Evolutionary conservation across 2,797 vertebrate genomes (phyloP).

Genomic region (Chelmon rostratus): DNA sequence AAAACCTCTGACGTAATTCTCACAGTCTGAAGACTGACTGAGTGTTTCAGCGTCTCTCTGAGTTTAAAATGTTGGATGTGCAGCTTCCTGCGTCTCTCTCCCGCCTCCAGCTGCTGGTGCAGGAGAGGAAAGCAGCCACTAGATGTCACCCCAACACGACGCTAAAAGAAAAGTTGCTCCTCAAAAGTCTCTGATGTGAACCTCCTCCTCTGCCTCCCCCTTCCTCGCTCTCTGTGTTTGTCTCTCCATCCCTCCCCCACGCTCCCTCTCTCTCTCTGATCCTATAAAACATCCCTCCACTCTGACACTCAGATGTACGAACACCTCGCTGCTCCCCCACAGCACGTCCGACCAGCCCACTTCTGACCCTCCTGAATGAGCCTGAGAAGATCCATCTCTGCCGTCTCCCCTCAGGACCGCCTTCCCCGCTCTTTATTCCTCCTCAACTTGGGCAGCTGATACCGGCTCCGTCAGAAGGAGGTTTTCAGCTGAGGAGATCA

Average conservation of each 20-base stretch:
- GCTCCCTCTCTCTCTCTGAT: conserved; percentile 52
- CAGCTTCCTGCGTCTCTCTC: not conserved
- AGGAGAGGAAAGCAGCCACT: conserved; percentile 51
- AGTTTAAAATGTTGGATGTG: not conserved
- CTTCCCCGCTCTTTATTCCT: conserved; percentile 48
- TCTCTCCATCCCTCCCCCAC: conserved; percentile 47
- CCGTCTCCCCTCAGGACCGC: conserved; percentile 49
- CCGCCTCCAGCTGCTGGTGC: too few species aligned
- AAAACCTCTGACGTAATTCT: too few species aligned
- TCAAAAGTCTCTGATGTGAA: conserved; percentile 64
- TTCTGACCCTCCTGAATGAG: conserved; percentile 69
- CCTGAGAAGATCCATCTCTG: conserved; percentile 54
- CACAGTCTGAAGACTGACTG: too few species aligned
- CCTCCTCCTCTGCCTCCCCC: conserved; percentile 38
- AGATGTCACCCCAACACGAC: conserved; percentile 71
- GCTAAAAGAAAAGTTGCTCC: conserved; percentile 72
- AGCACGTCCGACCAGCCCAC: conserved; percentile 45
- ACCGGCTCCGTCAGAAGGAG: conserved; percentile 31
- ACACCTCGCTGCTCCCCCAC: conserved; percentile 57
- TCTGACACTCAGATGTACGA: conserved; percentile 72
- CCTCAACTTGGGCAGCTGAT: conserved; percentile 66
- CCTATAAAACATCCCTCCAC: conserved; percentile 78
- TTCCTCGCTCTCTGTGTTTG: conserved; percentile 22
- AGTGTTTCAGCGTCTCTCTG: too few species aligned
- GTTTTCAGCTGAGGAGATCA: conserved; percentile 50